A percentile compares a stretch with the other conserved stretches of the same genome.
Evolutionary conservation across 2,888 invertebrate genomes (phyloP).

Genomic region (Tipula helvola): DNA sequence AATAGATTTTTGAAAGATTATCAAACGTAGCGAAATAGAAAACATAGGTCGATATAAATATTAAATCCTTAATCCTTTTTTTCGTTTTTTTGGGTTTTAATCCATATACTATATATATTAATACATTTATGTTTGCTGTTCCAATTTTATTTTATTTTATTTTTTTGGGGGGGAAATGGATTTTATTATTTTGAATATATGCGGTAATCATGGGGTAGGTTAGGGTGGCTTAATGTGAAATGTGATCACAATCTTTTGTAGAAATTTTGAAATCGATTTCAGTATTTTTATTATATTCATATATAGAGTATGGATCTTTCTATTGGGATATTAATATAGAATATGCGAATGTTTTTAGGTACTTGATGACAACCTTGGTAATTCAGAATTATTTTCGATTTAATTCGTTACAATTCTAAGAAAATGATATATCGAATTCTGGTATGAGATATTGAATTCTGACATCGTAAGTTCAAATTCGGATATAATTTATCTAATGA

Average conservation of each 20-base stretch:
- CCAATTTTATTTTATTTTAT: neutral
- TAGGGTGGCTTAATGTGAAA: neutral
- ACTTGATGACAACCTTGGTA: neutral
- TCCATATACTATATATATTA: neutral
- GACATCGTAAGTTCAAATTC: too few species aligned
- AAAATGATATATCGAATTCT: too few species aligned
- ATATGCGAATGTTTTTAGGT: too few species aligned
- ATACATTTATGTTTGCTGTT: constrained; percentile 4
- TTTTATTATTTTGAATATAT: neutral
- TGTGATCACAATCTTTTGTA: neutral
- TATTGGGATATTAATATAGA: too few species aligned
- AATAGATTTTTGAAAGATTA: neutral
- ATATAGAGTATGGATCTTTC: neutral
- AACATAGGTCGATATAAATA: neutral
- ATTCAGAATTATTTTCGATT: too few species aligned
- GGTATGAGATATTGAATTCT: too few species aligned
- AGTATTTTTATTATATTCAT: neutral
- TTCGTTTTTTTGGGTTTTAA: neutral
- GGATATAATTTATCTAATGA: too few species aligned
- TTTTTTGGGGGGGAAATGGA: neutral
- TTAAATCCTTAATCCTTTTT: neutral
- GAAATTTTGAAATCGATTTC: neutral
- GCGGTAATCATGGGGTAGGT: neutral
- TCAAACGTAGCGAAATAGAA: constrained; percentile 4
- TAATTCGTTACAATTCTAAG: too few species aligned